phyloP scores from a whole-genome alignment of 2,113 vertebrate species.

The Charadrius vociferus region DNA sequence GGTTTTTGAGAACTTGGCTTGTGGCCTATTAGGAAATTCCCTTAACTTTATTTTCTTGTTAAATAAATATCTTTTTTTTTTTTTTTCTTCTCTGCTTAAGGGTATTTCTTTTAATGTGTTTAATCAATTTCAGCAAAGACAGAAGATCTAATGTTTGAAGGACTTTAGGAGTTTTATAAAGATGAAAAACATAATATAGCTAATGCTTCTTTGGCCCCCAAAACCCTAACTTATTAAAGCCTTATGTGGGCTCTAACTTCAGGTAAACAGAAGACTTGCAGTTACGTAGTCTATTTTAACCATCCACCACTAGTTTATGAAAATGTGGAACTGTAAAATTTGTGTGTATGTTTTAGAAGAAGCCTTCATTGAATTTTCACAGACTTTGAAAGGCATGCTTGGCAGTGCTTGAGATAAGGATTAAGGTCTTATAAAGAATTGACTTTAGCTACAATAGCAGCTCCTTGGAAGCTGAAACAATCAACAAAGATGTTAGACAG shows the following conservation, averaged over 20 bases:
- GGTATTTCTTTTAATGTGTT: not conserved
- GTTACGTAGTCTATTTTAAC: not conserved
- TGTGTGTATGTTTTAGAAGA: not conserved
- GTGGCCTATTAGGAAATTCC: not conserved
- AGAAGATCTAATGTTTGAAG: not conserved
- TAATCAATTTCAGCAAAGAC: not conserved
- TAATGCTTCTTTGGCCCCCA: not conserved
- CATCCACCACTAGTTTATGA: not conserved
- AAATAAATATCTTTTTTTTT: not conserved
- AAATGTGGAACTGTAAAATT: not conserved
- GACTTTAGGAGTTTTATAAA: not conserved
- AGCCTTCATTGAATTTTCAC: not conserved
- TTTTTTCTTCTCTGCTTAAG: not conserved
- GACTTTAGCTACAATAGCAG: not conserved
- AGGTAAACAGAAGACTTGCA: not conserved
- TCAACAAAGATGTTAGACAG: not conserved
- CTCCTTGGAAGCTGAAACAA: not conserved
- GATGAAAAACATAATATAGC: not conserved
- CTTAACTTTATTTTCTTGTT: not conserved
- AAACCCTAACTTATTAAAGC: not conserved
- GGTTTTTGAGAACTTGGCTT: not conserved
- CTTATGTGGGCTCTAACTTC: not conserved
- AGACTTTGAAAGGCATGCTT: not conserved
- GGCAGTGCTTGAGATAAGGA: not conserved
- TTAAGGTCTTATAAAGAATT: not conserved